Base-by-base conservation (phyloP, 2,113 vertebrate genomes). In the Panthera uncia region DNA sequence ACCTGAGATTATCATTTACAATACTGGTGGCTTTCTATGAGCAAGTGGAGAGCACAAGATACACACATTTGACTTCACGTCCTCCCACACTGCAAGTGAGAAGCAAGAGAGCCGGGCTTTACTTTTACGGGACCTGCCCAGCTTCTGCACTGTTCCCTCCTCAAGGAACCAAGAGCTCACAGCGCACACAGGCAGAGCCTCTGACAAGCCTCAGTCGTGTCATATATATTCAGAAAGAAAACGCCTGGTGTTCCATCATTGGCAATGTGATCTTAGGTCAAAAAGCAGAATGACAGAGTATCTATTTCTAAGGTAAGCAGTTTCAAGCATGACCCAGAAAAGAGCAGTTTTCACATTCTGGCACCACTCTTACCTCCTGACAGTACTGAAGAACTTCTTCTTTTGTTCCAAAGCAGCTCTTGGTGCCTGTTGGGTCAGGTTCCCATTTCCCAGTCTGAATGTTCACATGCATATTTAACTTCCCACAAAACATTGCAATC, bases 361-460 rank as follows among this genome's bases (percentile, higher is more conserved):
- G 61, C 68, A 74, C 63, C 16, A 23, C 4, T 36, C 99, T 99
- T 98, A 99, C 99, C 99, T 99, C 99, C 98, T 99, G 99, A 98
- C 99, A 99, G 98, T 99, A 99, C 96, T 99, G 99, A 97, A 99
- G 99, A 97, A 99, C 99, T 11, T 99, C 99, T 87, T 99, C 99
- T 97, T 99, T 99, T 97, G 98, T 99, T 97, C 98, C 99, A 74
- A 99, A 98, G 97, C 99, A 99, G 98, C 99, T 99, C 98, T 99
- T 99, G 74, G 99, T 99, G 89, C 99, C 99, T 0, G 99, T 99
- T 55, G 99, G 99, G 98, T 99, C 99, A 1, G 99, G 99, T 55
- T 99, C 99, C 99, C 99, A 99, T 98, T 99, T 99, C 92, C 99
- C 99, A 27, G 99, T 99, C 98, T 99, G 99, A 97, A 99, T 99